Evolutionary conservation across 2,888 invertebrate species (phyloP).

Genomic region (Euplagia quadripunctaria): DNA sequence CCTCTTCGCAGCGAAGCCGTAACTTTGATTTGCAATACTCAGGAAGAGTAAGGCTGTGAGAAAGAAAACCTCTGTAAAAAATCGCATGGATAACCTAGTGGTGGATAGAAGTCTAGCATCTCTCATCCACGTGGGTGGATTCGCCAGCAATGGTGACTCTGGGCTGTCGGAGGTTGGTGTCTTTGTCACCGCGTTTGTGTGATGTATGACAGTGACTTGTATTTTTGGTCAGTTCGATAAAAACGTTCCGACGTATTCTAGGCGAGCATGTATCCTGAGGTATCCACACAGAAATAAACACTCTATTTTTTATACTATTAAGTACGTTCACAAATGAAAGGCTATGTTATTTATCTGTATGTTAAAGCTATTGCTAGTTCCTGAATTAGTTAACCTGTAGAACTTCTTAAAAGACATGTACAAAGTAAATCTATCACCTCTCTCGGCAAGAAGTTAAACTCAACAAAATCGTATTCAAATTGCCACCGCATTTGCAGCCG

Average conservation of each 20-base stretch:
- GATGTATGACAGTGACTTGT: not conserved
- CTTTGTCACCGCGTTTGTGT: not conserved
- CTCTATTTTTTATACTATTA: not conserved
- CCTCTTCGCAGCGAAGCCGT: too few species aligned
- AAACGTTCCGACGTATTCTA: not conserved
- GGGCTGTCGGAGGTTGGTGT: not conserved
- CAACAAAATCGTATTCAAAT: constrained; percentile 57
- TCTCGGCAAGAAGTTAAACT: constrained; percentile 38
- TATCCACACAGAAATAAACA: not conserved
- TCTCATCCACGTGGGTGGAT: not conserved
- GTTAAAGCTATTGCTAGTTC: too few species aligned
- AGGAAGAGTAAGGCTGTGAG: too few species aligned
- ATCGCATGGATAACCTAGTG: too few species aligned
- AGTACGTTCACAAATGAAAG: not conserved
- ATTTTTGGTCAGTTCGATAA: not conserved
- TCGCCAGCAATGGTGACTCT: not conserved
- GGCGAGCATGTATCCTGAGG: not conserved
- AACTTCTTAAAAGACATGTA: constrained; percentile 21
- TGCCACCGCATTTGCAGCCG: constrained; percentile 63
- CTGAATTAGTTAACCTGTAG: not conserved
- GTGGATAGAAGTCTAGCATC: too few species aligned
- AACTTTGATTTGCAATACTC: too few species aligned
- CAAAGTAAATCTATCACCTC: constrained; percentile 17
- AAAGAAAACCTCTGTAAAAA: too few species aligned
- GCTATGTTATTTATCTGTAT: not conserved